A percentile compares a stretch with the other conserved stretches of the same genome.
Evolutionary conservation across 2,113 vertebrate genomes (phyloP).

Genomic region (Tyrannus savana): DNA sequence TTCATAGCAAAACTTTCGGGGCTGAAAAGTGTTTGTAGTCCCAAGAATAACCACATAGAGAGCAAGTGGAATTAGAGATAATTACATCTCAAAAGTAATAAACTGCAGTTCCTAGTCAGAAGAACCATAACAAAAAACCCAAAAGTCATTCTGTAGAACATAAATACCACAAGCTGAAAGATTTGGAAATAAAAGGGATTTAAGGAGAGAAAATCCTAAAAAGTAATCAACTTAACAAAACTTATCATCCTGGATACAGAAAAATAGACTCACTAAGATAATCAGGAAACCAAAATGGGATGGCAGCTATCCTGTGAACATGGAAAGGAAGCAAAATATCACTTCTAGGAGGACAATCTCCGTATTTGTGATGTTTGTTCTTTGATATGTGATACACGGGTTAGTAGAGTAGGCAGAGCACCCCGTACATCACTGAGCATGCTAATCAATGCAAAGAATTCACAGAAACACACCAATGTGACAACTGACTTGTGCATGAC

Average conservation of each 20-base stretch:
- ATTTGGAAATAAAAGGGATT: not conserved
- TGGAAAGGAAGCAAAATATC: not conserved
- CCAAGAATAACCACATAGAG: not conserved
- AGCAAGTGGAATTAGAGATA: not conserved
- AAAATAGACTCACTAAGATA: not conserved
- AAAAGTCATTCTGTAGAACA: not conserved
- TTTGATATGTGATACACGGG: not conserved
- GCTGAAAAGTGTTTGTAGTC: not conserved
- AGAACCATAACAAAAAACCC: not conserved
- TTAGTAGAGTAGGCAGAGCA: not conserved
- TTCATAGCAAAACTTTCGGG: not conserved
- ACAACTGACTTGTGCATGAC: not conserved
- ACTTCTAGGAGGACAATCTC: not conserved
- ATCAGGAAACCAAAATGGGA: not conserved
- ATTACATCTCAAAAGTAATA: not conserved
- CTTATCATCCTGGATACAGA: not conserved
- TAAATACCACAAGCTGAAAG: not conserved
- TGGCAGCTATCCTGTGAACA: not conserved
- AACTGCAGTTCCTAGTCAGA: not conserved
- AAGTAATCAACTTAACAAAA: not conserved
- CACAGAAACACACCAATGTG: not conserved
- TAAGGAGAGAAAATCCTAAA: not conserved
- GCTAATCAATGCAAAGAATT: not conserved
- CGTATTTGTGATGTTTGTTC: not conserved
- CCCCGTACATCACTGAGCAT: fast-evolving